phyloP scores from a whole-genome alignment of 2,888 invertebrate species.

The Drosophila koepferae region DNA sequence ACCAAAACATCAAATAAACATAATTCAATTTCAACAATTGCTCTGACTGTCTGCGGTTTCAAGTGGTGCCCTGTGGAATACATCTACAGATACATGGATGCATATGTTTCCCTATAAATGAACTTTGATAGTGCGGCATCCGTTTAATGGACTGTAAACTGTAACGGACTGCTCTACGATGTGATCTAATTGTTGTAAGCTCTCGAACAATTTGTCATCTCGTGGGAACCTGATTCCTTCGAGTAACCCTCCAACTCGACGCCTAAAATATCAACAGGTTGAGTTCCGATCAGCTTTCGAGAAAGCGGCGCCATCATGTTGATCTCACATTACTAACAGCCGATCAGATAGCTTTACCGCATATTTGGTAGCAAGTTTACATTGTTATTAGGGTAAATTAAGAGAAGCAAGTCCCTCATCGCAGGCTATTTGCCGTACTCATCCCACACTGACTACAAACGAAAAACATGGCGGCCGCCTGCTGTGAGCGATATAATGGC shows the following conservation, averaged over 20 bases:
- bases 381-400: conserved; percentile 5
- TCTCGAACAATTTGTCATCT: conserved; percentile 29
- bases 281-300: conserved; percentile 26
- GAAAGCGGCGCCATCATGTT: conserved; percentile 46
- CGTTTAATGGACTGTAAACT: conserved; percentile 68
- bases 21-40: conserved; percentile 85
- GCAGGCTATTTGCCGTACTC: background rate
- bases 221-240: conserved; percentile 60
- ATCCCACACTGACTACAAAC: conserved; percentile 1
- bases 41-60: conserved; percentile 64
- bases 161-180: conserved; percentile 37
- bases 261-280: conserved; percentile 63
- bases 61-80: conserved; percentile 50
- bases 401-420: background rate
- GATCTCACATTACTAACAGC: conserved; percentile 67
- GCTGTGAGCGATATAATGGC: conserved; percentile 66
- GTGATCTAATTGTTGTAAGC: conserved; percentile 49
- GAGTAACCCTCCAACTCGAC: background rate
- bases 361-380: conserved; percentile 43
- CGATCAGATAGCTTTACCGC: background rate
- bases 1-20: conserved; percentile 83
- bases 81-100: conserved; percentile 14
- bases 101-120: background rate
- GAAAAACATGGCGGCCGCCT: conserved; percentile 67
- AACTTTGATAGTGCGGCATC: conserved; percentile 32